Percentiles rank a stretch among this genome's conserved stretches.
Evolutionary conservation across 1,140 invertebrate species (phyloP).

Genomic region (honey bee (Apis mellifera)): Amel_HAv3.1 CM009944.2:1736501-1737000

Average conservation of each 20-base stretch:
- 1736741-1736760: constrained; percentile 55
- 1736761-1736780: constrained; percentile 67
- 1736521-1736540: not conserved
- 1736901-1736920: not conserved
- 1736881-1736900: not conserved
- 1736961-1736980: too few relatives aligned
- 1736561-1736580: constrained; percentile 5
- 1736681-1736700: constrained; percentile 60
- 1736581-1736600: not conserved
- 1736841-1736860: constrained; percentile 32
- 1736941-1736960: too few relatives aligned
- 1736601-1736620: constrained; percentile 54
- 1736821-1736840: constrained; percentile 23
- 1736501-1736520: not conserved
- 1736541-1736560: not conserved
- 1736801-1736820: constrained; percentile 47
- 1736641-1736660: constrained; percentile 43
- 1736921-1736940: too few relatives aligned
- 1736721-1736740: constrained; percentile 61
- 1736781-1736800: constrained; percentile 56
- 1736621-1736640: constrained; percentile 43
- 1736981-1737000: too few relatives aligned
- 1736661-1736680: constrained; percentile 55
- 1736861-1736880: not conserved
- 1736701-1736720: constrained; percentile 59